A percentile compares a stretch with the other conserved stretches of the same genome.
Evolutionary conservation across 2,888 invertebrate genomes (phyloP).

Genomic region (Biston betularia): DNA sequence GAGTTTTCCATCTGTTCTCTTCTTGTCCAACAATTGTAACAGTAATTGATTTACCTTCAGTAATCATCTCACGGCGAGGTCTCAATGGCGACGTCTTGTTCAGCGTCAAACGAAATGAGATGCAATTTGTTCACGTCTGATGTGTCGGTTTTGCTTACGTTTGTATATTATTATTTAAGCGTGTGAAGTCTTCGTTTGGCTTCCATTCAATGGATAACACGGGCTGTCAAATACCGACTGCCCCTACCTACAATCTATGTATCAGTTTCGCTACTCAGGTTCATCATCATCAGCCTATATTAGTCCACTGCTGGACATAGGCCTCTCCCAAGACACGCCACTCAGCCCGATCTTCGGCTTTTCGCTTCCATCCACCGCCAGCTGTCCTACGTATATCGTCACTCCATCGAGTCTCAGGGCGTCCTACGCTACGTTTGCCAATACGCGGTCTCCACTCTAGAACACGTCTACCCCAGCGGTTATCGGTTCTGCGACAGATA

Average conservation of each 20-base stretch:
- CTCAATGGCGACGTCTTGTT: conserved; percentile 18
- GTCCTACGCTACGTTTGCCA: too few relatives aligned
- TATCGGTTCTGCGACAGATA: too few relatives aligned
- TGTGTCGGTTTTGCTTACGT: conserved; percentile 7
- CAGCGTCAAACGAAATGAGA: conserved; percentile 5
- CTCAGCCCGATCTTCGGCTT: too few relatives aligned
- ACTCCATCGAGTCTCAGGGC: too few relatives aligned
- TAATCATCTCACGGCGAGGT: not conserved
- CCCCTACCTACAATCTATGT: not conserved
- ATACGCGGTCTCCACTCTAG: too few relatives aligned
- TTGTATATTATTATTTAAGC: not conserved
- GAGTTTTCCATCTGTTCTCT: conserved; percentile 6
- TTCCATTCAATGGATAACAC: not conserved
- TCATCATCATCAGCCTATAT: too few relatives aligned
- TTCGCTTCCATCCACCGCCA: too few relatives aligned
- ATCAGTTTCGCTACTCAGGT: too few relatives aligned
- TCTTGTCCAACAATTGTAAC: not conserved
- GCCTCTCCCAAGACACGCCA: too few relatives aligned
- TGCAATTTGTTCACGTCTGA: conserved; percentile 14
- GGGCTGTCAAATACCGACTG: not conserved
- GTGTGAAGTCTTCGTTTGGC: conserved; percentile 5
- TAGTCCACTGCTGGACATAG: too few relatives aligned
- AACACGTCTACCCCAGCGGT: too few relatives aligned
- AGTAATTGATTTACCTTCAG: conserved; percentile 21
- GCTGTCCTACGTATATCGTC: too few relatives aligned